Conservation (phyloP, 2,888 invertebrate genomes). For the Sarcophaga subvicina region DNA sequence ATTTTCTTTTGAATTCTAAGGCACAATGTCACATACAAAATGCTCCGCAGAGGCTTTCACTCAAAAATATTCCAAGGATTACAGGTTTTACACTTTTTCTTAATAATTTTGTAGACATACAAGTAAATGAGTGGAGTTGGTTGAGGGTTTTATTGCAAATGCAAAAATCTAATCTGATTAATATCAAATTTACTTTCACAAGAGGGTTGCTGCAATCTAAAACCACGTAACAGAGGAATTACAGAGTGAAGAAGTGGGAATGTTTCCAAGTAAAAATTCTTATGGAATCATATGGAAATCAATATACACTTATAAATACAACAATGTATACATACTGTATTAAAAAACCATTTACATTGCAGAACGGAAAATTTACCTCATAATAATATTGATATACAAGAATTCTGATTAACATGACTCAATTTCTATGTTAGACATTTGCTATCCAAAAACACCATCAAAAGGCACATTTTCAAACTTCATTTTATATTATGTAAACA, state of each 20-base stretch:
- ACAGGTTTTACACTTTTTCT: slow-evolving; percentile 6
- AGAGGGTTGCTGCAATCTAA: slow-evolving; percentile 67
- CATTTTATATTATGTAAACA: too few relatives aligned
- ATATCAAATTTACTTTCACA: slow-evolving; percentile 75
- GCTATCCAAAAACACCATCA: too few relatives aligned
- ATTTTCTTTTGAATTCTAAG: neutral
- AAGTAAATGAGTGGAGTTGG: neutral
- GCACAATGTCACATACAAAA: neutral
- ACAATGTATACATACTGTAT: too few relatives aligned
- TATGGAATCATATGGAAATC: neutral
- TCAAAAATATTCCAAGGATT: slow-evolving; percentile 1
- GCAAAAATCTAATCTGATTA: slow-evolving; percentile 76
- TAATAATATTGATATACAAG: too few relatives aligned
- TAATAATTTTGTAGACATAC: neutral
- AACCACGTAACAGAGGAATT: too few relatives aligned
- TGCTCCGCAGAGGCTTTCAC: neutral
- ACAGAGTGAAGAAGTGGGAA: too few relatives aligned
- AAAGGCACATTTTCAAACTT: too few relatives aligned
- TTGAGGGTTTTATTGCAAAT: slow-evolving; percentile 13
- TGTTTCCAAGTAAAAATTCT: slow-evolving; percentile 1
- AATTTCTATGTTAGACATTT: too few relatives aligned
- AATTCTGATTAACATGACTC: too few relatives aligned
- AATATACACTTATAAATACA: too few relatives aligned
- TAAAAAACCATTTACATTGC: fast-evolving
- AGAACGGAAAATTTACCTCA: too few relatives aligned